Evolutionary conservation across 1,140 invertebrate genomes (phyloP).

Genomic region (Formica exsecta): DNA sequence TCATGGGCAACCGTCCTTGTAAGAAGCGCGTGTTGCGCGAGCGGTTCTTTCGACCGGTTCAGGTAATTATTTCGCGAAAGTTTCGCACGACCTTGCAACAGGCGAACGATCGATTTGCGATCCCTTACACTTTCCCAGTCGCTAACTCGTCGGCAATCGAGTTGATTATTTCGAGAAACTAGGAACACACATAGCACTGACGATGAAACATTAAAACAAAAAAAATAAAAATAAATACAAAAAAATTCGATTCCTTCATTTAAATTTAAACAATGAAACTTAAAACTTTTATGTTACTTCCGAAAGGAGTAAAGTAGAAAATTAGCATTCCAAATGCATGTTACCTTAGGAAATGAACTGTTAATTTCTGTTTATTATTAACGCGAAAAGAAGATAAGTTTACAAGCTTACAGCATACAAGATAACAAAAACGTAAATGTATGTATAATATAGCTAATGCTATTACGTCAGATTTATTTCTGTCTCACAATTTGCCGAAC

Average conservation of each 20-base stretch:
- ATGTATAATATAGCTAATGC: neutral
- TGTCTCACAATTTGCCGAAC: slow-evolving; percentile 1
- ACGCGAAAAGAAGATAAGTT: neutral
- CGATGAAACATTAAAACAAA: too few species aligned
- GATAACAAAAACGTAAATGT: neutral
- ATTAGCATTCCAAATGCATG: neutral
- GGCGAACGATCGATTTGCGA: slow-evolving; percentile 33
- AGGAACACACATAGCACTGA: too few species aligned
- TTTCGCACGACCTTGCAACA: slow-evolving; percentile 57
- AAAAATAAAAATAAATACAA: neutral
- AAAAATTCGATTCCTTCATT: too few species aligned
- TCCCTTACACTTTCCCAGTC: slow-evolving; percentile 31
- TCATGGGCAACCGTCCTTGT: slow-evolving; percentile 60
- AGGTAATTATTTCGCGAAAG: slow-evolving; percentile 64
- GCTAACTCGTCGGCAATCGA: neutral
- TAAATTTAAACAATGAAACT: neutral
- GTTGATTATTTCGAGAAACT: neutral
- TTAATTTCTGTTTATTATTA: neutral
- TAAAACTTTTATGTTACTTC: neutral
- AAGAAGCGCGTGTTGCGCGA: slow-evolving; percentile 18
- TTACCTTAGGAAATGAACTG: neutral
- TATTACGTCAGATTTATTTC: slow-evolving; percentile 27
- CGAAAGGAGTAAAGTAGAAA: neutral
- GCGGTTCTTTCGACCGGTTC: slow-evolving; percentile 61
- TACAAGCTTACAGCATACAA: neutral